Evolutionary conservation across 2,113 vertebrate species (phyloP).

Genomic region (Brienomyrus brachyistius): DNA sequence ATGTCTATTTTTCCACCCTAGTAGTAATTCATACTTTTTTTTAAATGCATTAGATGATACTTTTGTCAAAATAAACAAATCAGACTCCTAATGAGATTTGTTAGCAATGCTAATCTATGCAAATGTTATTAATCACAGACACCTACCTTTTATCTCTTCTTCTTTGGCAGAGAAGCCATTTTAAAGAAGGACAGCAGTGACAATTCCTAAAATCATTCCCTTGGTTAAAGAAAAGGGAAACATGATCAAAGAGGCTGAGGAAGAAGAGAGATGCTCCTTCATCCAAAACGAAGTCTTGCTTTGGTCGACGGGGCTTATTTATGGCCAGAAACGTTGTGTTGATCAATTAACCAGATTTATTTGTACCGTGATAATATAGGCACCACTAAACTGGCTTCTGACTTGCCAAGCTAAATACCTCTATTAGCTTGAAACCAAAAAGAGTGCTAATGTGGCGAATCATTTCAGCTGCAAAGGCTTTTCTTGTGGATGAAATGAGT

Average conservation of each 20-base stretch:
- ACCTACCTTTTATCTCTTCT: conserved; percentile 97
- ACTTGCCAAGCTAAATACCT: conserved; percentile 68
- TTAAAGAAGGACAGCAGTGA: conserved; percentile 87
- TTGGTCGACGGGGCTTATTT: conserved; percentile 84
- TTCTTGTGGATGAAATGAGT: background rate
- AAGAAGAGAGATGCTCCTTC: conserved; percentile 76
- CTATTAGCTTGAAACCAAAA: conserved; percentile 65
- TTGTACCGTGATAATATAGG: conserved; percentile 85
- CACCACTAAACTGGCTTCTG: conserved; percentile 61
- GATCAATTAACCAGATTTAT: conserved; percentile 99
- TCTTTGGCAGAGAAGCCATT: conserved; percentile 94
- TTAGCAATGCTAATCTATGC: conserved; percentile 99
- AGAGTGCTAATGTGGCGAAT: conserved; percentile 49
- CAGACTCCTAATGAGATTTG: conserved; percentile 89
- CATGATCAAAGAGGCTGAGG: conserved; percentile 85
- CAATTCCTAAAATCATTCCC: conserved; percentile 62
- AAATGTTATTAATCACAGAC: conserved; percentile 99
- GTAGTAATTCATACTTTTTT: conserved; percentile 39
- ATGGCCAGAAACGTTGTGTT: conserved; percentile 81
- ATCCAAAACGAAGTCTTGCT: conserved; percentile 77
- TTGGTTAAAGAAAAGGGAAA: conserved; percentile 48
- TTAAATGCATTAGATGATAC: conserved; percentile 70
- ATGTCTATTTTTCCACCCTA: conserved; percentile 40
- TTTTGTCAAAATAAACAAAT: conserved; percentile 82
- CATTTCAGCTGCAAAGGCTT: conserved; percentile 27